phyloP scores from a whole-genome alignment of 2,888 invertebrate genomes.

The Eilema depressum region DNA sequence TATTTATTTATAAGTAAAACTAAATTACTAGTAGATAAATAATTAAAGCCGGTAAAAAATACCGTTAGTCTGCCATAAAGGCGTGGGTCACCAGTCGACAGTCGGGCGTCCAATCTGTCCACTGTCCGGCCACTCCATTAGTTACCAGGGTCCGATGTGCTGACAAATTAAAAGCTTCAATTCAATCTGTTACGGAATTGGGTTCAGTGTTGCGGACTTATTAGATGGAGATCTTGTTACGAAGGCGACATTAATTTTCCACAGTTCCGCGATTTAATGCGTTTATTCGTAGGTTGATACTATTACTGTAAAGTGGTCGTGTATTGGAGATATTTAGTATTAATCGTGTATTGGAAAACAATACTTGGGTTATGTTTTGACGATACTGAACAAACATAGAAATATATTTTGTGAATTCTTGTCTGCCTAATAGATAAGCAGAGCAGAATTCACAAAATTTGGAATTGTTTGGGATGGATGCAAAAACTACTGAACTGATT shows the following conservation, averaged over 20 bases:
- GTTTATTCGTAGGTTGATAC: too few species aligned
- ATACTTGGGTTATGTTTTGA: too few species aligned
- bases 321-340: too few species aligned
- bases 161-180: slow-evolving; percentile 61
- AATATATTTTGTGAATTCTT: too few species aligned
- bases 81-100: not conserved
- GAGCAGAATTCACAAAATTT: too few species aligned
- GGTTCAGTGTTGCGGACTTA: slow-evolving; percentile 33
- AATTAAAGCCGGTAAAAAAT: slow-evolving; percentile 10
- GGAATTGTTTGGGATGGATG: too few species aligned
- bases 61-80: slow-evolving; percentile 12
- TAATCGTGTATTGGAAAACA: too few species aligned
- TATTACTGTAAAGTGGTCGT: too few species aligned
- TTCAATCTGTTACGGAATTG: slow-evolving; percentile 52
- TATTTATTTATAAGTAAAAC: not conserved
- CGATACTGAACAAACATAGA: too few species aligned
- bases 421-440: too few species aligned
- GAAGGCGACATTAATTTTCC: not conserved
- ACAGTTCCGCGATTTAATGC: not conserved
- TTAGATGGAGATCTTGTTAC: slow-evolving; percentile 20
- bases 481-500: too few species aligned
- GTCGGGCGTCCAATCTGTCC: slow-evolving; percentile 38
- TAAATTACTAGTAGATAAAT: not conserved
- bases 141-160: slow-evolving; percentile 34
- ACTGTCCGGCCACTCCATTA: slow-evolving; percentile 49